Percentiles rank a stretch among this genome's conserved stretches.
phyloP scores from a whole-genome alignment of 2,888 invertebrate genomes.

The Campoplex nolae region DNA sequence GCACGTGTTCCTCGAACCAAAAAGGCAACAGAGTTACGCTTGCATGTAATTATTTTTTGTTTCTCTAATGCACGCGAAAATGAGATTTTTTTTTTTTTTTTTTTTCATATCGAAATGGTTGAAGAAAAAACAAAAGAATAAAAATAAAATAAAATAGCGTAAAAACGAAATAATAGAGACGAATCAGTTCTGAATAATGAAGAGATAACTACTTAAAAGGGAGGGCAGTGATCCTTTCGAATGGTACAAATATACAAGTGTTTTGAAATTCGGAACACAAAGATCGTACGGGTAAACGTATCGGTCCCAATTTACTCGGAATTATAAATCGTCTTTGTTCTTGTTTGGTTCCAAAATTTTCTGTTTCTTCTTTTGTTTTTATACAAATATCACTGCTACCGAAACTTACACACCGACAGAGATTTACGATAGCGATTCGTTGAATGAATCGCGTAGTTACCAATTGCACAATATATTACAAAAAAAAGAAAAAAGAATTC shows the following conservation, averaged over 20 bases:
- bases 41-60: background rate
- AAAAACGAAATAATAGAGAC: conserved; percentile 26
- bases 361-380: background rate
- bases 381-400: conserved; percentile 31
- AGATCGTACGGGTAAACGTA: conserved; percentile 43
- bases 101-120: background rate
- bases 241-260: conserved; percentile 42
- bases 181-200: conserved; percentile 38
- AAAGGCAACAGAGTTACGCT: conserved; percentile 31
- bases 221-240: conserved; percentile 53
- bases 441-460: background rate
- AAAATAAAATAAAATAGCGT: background rate
- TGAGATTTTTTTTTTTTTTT: background rate
- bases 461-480: conserved; percentile 18
- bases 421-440: conserved; percentile 15
- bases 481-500: background rate
- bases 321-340: conserved; percentile 2
- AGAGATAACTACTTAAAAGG: conserved; percentile 22
- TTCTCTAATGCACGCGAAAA: conserved; percentile 24
- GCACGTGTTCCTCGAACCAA: conserved; percentile 34
- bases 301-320: conserved; percentile 30
- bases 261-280: conserved; percentile 30
- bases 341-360: background rate
- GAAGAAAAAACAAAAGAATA: conserved; percentile 12
- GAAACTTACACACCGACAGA: conserved; percentile 37